Percentiles rank a stretch among this genome's conserved stretches.
These are phyloP conservation scores for Cabera pusaria DNA, from an alignment of 2,888 invertebrate species.

Conservation along the genomic window DNA sequence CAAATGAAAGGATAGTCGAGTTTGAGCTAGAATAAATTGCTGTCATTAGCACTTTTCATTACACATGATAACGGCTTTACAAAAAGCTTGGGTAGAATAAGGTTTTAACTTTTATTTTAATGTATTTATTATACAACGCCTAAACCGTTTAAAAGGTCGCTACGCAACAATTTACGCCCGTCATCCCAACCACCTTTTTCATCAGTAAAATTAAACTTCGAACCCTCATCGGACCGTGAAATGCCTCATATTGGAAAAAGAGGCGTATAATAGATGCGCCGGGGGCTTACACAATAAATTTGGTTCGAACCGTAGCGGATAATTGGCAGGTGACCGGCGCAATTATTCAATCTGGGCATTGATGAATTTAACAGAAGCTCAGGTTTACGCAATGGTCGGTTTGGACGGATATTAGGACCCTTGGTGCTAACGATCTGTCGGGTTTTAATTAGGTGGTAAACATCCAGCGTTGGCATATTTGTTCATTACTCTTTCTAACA, in stretches of 20 bases:
- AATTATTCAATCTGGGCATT: conserved; percentile 56
- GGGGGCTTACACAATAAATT: conserved; percentile 50
- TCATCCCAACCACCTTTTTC: conserved; percentile 28
- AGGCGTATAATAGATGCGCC: conserved; percentile 47
- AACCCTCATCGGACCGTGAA: conserved; percentile 25
- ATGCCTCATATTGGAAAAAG: conserved; percentile 43
- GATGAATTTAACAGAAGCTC: conserved; percentile 50
- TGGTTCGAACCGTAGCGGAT: conserved; percentile 44
- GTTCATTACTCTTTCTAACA: no score
- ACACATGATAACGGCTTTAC: no score
- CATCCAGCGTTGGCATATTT: no score
- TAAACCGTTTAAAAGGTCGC: no score
- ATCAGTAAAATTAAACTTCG: conserved; percentile 38
- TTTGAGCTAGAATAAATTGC: no score
- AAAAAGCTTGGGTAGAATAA: no score
- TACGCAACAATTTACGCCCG: conserved; percentile 8
- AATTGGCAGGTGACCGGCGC: conserved; percentile 58
- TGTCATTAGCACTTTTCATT: no score
- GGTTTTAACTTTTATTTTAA: no score
- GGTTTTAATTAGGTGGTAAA: no score
- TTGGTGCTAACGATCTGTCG: conserved; percentile 4
- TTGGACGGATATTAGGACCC: conserved; percentile 16
- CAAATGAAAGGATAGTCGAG: no score
- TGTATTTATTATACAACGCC: no score
- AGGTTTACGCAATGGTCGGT: conserved; percentile 22